Percentiles rank a stretch among this genome's conserved stretches.
These are phyloP conservation scores for Megaustenia siamemsis DNA, from an alignment of 2,888 invertebrate genomes.

Conservation along the genomic window DNA sequence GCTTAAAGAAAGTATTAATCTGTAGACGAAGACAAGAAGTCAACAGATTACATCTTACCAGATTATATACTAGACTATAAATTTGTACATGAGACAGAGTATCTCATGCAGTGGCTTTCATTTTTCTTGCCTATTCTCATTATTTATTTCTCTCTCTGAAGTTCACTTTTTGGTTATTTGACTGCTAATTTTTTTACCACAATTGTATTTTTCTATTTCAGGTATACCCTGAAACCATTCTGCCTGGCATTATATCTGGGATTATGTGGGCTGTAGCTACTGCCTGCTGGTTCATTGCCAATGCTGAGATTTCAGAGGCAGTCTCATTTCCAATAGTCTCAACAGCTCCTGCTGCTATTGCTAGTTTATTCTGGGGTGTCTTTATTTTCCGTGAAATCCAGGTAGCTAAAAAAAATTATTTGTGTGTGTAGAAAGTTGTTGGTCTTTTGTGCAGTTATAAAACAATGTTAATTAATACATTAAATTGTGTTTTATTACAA, in stretches of 20 bases:
- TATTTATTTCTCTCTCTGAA: not conserved
- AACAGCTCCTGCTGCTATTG: constrained; percentile 80
- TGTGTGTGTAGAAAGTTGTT: too few relatives aligned
- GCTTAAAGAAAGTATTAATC: too few relatives aligned
- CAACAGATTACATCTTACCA: too few relatives aligned
- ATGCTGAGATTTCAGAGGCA: constrained; percentile 80
- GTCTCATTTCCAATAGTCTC: constrained; percentile 82
- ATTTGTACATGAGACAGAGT: too few relatives aligned
- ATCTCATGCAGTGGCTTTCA: too few relatives aligned
- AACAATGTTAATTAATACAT: too few relatives aligned
- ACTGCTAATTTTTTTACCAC: not conserved
- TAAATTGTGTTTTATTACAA: too few relatives aligned
- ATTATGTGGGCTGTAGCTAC: constrained; percentile 81
- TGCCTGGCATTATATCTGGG: constrained; percentile 81
- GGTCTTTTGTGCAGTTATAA: too few relatives aligned
- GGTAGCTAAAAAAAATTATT: too few relatives aligned
- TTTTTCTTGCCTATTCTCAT: not conserved
- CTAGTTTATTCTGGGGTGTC: constrained; percentile 80
- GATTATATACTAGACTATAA: too few relatives aligned
- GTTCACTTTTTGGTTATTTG: not conserved
- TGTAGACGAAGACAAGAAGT: too few relatives aligned
- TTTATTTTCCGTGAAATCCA: constrained; percentile 81
- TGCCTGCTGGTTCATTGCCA: constrained; percentile 81
- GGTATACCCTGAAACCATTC: constrained; percentile 78
- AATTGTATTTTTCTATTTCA: not conserved